phyloP scores from a whole-genome alignment of 1,140 invertebrate species.

The Homarus americanus region DNA sequence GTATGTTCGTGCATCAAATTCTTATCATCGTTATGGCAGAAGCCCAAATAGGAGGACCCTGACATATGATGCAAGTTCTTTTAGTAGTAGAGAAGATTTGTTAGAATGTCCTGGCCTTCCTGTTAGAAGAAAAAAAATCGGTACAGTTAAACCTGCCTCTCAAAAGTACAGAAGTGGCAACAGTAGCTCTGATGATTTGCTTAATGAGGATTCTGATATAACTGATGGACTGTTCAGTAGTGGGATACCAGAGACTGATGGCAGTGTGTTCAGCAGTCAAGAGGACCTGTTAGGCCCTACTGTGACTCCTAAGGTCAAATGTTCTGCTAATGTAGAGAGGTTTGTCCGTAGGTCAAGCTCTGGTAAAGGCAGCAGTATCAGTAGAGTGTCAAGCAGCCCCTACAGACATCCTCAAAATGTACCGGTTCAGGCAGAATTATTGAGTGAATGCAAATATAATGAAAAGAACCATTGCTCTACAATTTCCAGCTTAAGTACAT shows the following conservation, averaged over 20 bases:
- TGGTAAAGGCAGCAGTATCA: constrained; percentile 29
- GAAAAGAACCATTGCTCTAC: no score
- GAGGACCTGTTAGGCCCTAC: constrained; percentile 44
- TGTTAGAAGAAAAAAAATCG: constrained; percentile 28
- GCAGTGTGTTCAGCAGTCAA: constrained; percentile 62
- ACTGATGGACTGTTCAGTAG: constrained; percentile 45
- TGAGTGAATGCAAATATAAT: no score
- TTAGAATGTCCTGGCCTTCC: constrained; percentile 2
- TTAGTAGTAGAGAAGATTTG: constrained; percentile 52
- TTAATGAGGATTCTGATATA: constrained; percentile 49
- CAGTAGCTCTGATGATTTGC: constrained; percentile 58
- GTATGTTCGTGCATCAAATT: constrained; percentile 52
- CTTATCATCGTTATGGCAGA: constrained; percentile 39
- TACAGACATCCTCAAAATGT: neutral
- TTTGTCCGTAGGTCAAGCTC: constrained; percentile 39
- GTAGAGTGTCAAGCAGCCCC: neutral
- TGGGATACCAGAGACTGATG: constrained; percentile 56
- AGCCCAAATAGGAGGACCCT: neutral
- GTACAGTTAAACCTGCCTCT: neutral
- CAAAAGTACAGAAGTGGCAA: constrained; percentile 32
- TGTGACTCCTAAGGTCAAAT: constrained; percentile 4
- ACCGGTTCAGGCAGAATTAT: neutral
- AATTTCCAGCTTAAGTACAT: neutral
- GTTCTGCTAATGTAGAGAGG: constrained; percentile 38
- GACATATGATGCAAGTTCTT: constrained; percentile 16